Percentiles rank a stretch among this genome's conserved stretches.
phyloP scores from a whole-genome alignment of 2,888 invertebrate species.

The Caenorhabditis panamensis region DNA sequence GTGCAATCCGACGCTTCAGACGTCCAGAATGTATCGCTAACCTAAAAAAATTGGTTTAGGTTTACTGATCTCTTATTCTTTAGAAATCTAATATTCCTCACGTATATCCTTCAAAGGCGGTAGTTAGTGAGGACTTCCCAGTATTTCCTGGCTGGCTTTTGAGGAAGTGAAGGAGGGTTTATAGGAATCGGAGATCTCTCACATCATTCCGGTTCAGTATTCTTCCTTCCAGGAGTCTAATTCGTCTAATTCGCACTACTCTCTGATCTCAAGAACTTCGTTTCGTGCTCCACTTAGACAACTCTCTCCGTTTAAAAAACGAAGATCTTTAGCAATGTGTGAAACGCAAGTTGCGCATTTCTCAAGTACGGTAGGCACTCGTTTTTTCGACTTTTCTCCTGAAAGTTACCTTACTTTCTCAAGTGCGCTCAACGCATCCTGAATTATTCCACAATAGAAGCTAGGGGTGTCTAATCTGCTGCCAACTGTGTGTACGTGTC shows the following conservation, averaged over 20 bases:
- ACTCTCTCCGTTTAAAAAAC: neutral
- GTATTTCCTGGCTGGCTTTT: conserved; percentile 22
- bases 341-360: neutral
- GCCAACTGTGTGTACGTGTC: conserved; percentile 49
- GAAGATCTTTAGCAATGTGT: neutral
- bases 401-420: conserved; percentile 34
- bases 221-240: neutral
- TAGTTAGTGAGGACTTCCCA: conserved; percentile 19
- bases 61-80: conserved; percentile 49
- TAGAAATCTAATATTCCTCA: conserved; percentile 34
- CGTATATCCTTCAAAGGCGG: conserved; percentile 25
- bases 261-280: neutral
- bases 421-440: conserved; percentile 39
- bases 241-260: neutral
- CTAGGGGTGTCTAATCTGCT: conserved; percentile 49
- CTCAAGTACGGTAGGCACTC: conserved; percentile 7
- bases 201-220: neutral
- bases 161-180: neutral
- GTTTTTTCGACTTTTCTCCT: conserved; percentile 5
- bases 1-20: conserved; percentile 47
- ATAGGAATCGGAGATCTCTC: conserved; percentile 20
- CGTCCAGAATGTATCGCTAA: conserved; percentile 4
- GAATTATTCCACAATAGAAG: conserved; percentile 48
- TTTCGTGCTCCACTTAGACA: neutral
- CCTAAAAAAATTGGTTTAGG: conserved; percentile 20